These are phyloP conservation scores for Amiota mariae DNA, from an alignment of 2,888 invertebrate genomes.

Conservation along the genomic window DNA sequence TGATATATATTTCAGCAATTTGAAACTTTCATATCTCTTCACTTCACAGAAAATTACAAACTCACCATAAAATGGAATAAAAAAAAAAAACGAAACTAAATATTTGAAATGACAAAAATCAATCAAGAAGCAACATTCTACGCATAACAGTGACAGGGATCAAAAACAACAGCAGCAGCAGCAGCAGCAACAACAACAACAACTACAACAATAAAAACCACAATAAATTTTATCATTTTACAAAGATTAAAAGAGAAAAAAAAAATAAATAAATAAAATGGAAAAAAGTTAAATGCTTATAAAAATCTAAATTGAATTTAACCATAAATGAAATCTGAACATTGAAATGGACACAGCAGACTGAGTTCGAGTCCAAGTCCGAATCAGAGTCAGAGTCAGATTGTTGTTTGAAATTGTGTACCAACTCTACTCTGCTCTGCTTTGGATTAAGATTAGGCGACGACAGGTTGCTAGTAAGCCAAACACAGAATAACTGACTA, in stretches of 20 bases:
- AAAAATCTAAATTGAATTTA: constrained; percentile 67
- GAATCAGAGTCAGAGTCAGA: not conserved
- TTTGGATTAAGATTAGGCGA: constrained; percentile 52
- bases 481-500: not conserved
- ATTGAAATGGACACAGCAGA: constrained; percentile 9
- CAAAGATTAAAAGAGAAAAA: constrained; percentile 38
- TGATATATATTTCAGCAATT: constrained; percentile 1
- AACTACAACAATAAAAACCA: constrained; percentile 35
- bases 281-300: constrained; percentile 60
- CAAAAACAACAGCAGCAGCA: not conserved
- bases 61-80: not conserved
- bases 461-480: constrained; percentile 27
- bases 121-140: constrained; percentile 31
- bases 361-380: no score
- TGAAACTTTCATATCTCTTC: not conserved
- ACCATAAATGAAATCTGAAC: constrained; percentile 64
- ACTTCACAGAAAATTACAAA: not conserved
- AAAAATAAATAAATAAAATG: constrained; percentile 41
- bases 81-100: not conserved
- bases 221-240: constrained; percentile 34
- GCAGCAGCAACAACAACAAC: no score
- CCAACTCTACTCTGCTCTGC: constrained; percentile 33
- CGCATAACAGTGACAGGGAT: constrained; percentile 6
- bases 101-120: constrained; percentile 5
- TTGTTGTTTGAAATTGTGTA: constrained; percentile 9